These are phyloP conservation scores for Montipora capitata DNA, from an alignment of 92 coral and sea anemone species.

Conservation along the genomic window DNA sequence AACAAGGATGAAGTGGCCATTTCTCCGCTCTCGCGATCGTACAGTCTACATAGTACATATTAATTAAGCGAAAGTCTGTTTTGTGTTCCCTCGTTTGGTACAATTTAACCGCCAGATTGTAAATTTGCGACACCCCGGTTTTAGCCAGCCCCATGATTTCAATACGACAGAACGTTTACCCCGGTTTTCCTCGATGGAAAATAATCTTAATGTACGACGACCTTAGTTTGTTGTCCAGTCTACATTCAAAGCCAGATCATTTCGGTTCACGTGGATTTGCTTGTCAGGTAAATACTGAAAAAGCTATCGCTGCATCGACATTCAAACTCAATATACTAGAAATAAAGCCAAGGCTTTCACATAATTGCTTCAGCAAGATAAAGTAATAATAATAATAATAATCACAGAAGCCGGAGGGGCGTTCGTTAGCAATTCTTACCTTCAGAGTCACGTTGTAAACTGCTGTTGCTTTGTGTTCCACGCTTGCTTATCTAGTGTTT, in stretches of 20 bases:
- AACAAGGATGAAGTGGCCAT: not conserved
- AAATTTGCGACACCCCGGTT: not conserved
- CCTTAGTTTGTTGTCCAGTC: not conserved
- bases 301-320: not conserved
- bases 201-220: too few relatives aligned
- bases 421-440: slow-evolving; percentile 1
- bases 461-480: not conserved
- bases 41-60: not conserved
- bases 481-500: not conserved
- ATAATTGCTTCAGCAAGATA: not conserved
- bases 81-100: not conserved
- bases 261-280: too few relatives aligned
- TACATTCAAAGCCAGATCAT: too few relatives aligned
- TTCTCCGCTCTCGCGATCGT: not conserved
- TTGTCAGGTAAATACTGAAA: not conserved
- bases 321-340: slow-evolving; percentile 2
- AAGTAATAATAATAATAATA: not conserved
- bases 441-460: not conserved
- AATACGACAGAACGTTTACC: too few relatives aligned
- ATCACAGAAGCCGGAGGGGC: too few relatives aligned
- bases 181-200: too few relatives aligned
- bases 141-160: not conserved
- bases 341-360: not conserved
- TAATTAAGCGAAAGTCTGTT: not conserved
- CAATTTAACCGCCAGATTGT: not conserved